phyloP scores from a whole-genome alignment of 2,888 invertebrate species.

The Eupithecia exiguata region DNA sequence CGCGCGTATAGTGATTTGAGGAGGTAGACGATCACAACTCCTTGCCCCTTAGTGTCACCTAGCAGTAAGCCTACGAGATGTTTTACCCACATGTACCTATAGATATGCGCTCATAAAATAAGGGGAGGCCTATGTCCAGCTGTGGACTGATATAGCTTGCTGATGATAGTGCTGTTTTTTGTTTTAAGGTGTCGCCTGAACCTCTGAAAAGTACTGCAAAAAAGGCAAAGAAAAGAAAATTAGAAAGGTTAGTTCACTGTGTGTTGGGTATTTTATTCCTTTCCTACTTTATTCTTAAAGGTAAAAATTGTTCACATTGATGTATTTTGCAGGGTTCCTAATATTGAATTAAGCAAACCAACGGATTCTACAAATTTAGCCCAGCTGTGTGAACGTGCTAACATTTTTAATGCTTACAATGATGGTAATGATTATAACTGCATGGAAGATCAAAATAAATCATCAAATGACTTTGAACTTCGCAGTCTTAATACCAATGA shows the following conservation, averaged over 20 bases:
- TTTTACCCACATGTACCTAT: background rate
- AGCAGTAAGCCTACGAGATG: no score
- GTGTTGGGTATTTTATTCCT: background rate
- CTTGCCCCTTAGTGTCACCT: no score
- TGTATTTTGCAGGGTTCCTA: background rate
- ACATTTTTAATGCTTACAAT: background rate
- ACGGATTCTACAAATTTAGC: background rate
- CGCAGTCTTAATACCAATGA: background rate
- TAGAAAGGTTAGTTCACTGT: background rate
- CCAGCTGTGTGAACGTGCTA: background rate
- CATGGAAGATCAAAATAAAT: background rate
- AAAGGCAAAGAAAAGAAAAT: slow-evolving; percentile 12
- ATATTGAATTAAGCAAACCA: background rate
- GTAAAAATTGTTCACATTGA: background rate
- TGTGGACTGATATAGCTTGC: no score
- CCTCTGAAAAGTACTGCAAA: background rate
- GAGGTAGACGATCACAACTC: no score
- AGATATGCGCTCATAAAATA: no score
- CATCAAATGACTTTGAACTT: background rate
- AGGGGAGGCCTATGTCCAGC: no score
- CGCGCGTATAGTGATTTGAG: no score
- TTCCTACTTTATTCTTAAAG: background rate
- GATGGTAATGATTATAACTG: background rate
- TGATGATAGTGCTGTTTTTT: background rate
- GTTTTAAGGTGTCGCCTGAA: background rate